phyloP scores from a whole-genome alignment of 2,797 vertebrate genomes.

The Gadopsis bispinosus region DNA sequence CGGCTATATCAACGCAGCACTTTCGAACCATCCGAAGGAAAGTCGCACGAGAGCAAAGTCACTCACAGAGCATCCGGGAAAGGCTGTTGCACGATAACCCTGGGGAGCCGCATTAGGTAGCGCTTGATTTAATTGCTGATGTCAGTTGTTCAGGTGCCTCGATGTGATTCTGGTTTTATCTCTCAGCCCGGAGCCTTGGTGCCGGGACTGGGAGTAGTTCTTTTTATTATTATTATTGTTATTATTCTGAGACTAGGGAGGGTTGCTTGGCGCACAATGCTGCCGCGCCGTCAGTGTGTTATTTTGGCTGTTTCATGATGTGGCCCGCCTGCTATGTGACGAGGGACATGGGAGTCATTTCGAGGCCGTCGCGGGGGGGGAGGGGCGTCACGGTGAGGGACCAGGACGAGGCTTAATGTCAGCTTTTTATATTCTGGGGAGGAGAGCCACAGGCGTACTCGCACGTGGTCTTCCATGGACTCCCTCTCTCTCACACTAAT shows the following conservation, averaged over 20 bases:
- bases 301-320: conserved; percentile 54
- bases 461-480: neutral
- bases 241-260: conserved; percentile 29
- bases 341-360: conserved; percentile 35
- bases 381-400: conserved; percentile 41
- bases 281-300: conserved; percentile 4
- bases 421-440: conserved; percentile 52
- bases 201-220: conserved; percentile 9
- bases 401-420: conserved; percentile 54
- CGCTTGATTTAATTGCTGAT: conserved; percentile 78
- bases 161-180: conserved; percentile 64
- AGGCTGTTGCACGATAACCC: conserved; percentile 48
- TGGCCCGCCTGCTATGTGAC: conserved; percentile 47
- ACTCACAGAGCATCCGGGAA: conserved; percentile 42
- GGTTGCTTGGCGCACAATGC: conserved; percentile 32
- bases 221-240: conserved; percentile 50
- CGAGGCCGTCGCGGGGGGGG: conserved; percentile 42
- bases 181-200: conserved; percentile 55
- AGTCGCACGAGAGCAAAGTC: conserved; percentile 61
- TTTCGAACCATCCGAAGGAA: conserved; percentile 42
- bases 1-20: conserved; percentile 38
- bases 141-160: conserved; percentile 72
- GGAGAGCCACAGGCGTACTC: conserved; percentile 21
- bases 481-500: conserved; percentile 10
- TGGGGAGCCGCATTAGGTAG: conserved; percentile 52